Percentiles rank a stretch among this genome's conserved stretches.
These are phyloP conservation scores for Crocuta crocuta DNA, from an alignment of 2,113 vertebrate species.

Conservation along the genomic window DNA sequence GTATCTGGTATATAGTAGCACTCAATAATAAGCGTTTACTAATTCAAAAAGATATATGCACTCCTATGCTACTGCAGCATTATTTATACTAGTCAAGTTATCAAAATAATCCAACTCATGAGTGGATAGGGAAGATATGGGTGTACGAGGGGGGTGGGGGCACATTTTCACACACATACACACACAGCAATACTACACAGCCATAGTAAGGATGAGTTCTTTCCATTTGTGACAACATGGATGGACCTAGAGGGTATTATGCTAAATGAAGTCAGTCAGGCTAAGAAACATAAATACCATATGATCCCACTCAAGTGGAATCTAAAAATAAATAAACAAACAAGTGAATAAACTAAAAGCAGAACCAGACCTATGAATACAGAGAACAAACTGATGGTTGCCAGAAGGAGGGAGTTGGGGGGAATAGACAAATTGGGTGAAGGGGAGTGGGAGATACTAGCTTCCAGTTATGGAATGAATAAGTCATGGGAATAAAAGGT, in stretches of 20 bases:
- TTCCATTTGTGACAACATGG: neutral
- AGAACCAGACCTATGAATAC: neutral
- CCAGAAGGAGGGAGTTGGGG: neutral
- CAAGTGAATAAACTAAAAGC: neutral
- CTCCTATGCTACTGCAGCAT: neutral
- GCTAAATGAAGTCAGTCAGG: neutral
- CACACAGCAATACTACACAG: neutral
- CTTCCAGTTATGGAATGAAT: neutral
- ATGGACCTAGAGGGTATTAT: neutral
- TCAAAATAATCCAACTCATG: neutral
- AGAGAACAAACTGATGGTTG: neutral
- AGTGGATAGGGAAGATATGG: neutral
- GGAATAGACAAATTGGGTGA: neutral
- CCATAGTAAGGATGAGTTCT: neutral
- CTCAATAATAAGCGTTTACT: neutral
- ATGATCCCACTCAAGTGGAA: neutral
- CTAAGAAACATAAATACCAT: neutral
- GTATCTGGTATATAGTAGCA: neutral
- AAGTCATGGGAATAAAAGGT: neutral
- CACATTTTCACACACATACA: too few relatives aligned
- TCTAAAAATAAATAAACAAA: neutral
- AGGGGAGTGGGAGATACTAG: neutral
- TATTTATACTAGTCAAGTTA: neutral
- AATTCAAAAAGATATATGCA: neutral
- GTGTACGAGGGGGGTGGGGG: neutral